These are phyloP conservation scores for Drosophila lacicola DNA, from an alignment of 2,888 invertebrate genomes.

Conservation along the genomic window DNA sequence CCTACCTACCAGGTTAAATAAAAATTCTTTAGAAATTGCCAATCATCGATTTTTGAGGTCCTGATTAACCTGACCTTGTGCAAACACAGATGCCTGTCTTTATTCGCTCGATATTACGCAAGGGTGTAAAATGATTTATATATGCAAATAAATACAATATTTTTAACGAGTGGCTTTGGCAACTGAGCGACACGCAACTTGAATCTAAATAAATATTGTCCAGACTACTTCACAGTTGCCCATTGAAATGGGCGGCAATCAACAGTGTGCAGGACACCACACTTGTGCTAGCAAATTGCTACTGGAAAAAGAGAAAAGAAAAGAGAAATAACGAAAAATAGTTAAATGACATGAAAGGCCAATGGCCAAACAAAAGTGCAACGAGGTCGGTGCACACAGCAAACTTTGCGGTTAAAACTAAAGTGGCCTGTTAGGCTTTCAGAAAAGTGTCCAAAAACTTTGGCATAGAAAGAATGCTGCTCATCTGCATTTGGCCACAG, in stretches of 20 bases:
- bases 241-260: slow-evolving; percentile 55
- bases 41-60: not conserved
- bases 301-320: not conserved
- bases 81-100: too few relatives aligned
- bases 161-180: slow-evolving; percentile 22
- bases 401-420: slow-evolving; percentile 77
- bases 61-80: too few relatives aligned
- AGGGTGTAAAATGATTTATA: not conserved
- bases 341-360: slow-evolving; percentile 79
- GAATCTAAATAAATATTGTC: slow-evolving; percentile 46
- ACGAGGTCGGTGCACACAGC: slow-evolving; percentile 61
- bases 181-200: not conserved
- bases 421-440: slow-evolving; percentile 79
- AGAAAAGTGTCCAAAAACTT: slow-evolving; percentile 75
- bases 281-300: slow-evolving; percentile 48
- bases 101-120: not conserved
- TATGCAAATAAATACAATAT: slow-evolving; percentile 7
- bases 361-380: slow-evolving; percentile 74
- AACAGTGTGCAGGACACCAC: slow-evolving; percentile 47
- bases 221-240: slow-evolving; percentile 36
- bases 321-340: slow-evolving; percentile 39
- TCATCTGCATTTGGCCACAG: slow-evolving; percentile 59
- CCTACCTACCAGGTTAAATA: not conserved
- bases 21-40: too few relatives aligned
- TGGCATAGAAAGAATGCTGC: slow-evolving; percentile 64